Evolutionary conservation across 2,113 vertebrate species (phyloP), one percentile per base, ranked within the genome.

Genomic region (Chloropsis hardwickii): DNA sequence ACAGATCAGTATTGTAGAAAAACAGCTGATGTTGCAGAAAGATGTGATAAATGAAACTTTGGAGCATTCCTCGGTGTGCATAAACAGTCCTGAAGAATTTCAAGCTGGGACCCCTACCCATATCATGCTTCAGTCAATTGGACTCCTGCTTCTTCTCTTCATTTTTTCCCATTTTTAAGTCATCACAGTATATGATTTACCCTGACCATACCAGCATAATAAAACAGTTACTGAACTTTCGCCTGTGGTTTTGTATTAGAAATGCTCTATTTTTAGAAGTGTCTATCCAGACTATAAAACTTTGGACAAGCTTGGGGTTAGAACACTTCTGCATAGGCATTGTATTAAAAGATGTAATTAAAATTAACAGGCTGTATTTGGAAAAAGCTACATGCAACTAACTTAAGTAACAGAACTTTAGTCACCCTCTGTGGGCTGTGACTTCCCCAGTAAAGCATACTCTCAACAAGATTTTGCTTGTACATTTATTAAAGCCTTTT

Each of bases 211-310:
- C 25, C 14, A 23, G 47, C 20, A 71, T 33, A 40, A 45, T 64
- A 0, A 14, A 85, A 31, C 10, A 45, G 12, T 64, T 67, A 66
- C 53, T 81, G 53, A 90, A 67, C 22, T 51, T 78, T 65, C 83
- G n/a, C 20, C 50, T 31, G 4, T 42, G 58, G 14, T 60, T 83
- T 90, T 92, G 13, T 51, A 51, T 77, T 86, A 88, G 51, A 88
- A 93, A 86, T 21, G 18, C 2, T 90, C 29, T 83, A 60, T 56
- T 92, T 94, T 94, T 93, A 88, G 79, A 83, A 53, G 9, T 71
- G 83, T 74, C 71, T 71, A 89, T 27, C 27, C 29, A 39, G 51
- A 39, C 16, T 78, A 48, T 65, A 91, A 89, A 91, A 45, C 45
- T 89, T 85, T 45, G 66, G n/a, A 29, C 16, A 64, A 35, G 9